Evolutionary conservation across 53 echinoderm and acorn worm genomes (phyloP).

Genomic region (Stichopus horrens): DNA sequence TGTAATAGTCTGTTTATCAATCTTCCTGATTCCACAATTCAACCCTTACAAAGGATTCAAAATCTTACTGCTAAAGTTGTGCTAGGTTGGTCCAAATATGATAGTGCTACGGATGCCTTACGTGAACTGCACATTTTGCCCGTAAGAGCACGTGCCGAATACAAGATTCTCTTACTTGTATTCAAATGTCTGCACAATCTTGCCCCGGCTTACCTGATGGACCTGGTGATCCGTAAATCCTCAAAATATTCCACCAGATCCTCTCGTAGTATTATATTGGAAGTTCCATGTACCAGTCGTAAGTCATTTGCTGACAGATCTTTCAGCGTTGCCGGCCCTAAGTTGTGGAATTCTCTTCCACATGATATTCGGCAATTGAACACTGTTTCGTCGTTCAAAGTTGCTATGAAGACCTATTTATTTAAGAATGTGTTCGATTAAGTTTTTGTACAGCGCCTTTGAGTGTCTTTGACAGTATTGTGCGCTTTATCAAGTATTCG

Average conservation of each 20-base stretch:
- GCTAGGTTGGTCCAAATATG: conserved; percentile 28
- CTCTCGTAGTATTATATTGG: background rate
- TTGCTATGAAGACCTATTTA: too few species aligned
- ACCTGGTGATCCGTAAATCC: background rate
- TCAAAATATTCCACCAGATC: background rate
- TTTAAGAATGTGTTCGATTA: too few species aligned
- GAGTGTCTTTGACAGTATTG: too few species aligned
- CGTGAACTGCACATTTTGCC: conserved; percentile 17
- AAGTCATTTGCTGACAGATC: background rate
- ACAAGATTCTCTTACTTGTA: conserved; percentile 23
- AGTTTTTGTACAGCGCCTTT: too few species aligned
- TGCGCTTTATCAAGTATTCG: too few species aligned
- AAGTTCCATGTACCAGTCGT: conserved; percentile 3
- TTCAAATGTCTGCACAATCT: conserved; percentile 18
- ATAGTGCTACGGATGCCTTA: conserved; percentile 27
- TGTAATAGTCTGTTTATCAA: conserved; percentile 35
- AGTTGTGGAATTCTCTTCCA: background rate
- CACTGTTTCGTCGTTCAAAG: too few species aligned
- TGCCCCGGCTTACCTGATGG: conserved; percentile 13
- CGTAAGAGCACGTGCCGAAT: background rate
- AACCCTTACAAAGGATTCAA: conserved; percentile 23
- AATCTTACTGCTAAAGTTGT: conserved; percentile 36
- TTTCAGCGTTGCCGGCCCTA: too few species aligned
- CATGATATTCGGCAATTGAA: too few species aligned
- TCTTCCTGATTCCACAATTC: conserved; percentile 9